Evolutionary conservation across 2,888 invertebrate genomes (phyloP).

Genomic region (Spodoptera exigua): DNA sequence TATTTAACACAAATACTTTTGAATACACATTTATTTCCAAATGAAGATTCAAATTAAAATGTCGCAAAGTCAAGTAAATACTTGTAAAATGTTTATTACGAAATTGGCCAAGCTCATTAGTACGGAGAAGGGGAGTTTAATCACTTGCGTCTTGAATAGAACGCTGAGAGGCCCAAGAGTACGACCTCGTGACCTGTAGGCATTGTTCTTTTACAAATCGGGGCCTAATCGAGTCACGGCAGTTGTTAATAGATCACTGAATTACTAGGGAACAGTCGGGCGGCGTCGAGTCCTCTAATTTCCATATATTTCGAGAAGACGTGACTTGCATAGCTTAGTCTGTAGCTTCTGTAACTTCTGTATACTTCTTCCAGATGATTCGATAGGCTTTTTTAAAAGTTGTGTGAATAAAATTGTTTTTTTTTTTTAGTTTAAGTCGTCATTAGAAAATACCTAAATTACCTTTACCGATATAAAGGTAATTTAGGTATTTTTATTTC

Average conservation of each 20-base stretch:
- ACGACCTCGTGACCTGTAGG: slow-evolving; percentile 26
- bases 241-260: slow-evolving; percentile 74
- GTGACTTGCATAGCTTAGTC: slow-evolving; percentile 61
- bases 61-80: slow-evolving; percentile 35
- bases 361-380: slow-evolving; percentile 36
- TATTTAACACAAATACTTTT: neutral
- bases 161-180: no score
- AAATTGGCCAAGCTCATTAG: slow-evolving; percentile 56
- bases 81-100: slow-evolving; percentile 41
- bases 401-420: slow-evolving; percentile 28
- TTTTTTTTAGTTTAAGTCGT: slow-evolving; percentile 23
- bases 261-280: slow-evolving; percentile 68
- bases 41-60: slow-evolving; percentile 42
- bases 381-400: slow-evolving; percentile 21
- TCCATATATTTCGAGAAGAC: slow-evolving; percentile 72
- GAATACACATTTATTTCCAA: slow-evolving; percentile 31
- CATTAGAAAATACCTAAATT: no score
- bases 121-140: slow-evolving; percentile 55
- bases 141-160: slow-evolving; percentile 32
- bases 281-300: slow-evolving; percentile 70
- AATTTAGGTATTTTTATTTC: no score
- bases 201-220: slow-evolving; percentile 56
- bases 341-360: slow-evolving; percentile 26
- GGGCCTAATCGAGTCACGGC: slow-evolving; percentile 56
- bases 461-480: no score